Conservation (phyloP, 2,113 vertebrate species). For the Cynoglossus semilaevis region DNA sequence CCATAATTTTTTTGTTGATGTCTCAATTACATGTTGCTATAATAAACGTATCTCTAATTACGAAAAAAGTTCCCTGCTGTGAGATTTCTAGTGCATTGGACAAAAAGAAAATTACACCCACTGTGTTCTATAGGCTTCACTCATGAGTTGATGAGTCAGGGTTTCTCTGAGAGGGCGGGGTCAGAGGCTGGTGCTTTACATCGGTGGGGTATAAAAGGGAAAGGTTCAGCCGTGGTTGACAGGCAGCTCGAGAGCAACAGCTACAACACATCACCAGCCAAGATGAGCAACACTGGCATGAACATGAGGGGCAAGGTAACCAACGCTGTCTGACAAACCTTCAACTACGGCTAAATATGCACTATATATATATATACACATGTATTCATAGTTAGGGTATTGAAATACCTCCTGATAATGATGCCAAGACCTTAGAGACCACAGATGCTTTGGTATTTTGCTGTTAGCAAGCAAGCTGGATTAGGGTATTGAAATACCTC, state of each 20-base stretch:
- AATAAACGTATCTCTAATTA: not conserved
- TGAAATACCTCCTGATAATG: no score
- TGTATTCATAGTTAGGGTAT: no score
- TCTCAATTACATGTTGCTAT: no score
- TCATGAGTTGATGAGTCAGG: conserved; percentile 51
- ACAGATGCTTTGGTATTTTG: no score
- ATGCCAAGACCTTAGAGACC: no score
- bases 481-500: no score
- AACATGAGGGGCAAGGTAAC: conserved; percentile 66
- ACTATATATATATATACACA: no score
- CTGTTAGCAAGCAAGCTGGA: no score
- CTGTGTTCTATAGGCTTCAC: conserved; percentile 40
- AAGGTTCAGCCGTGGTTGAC: conserved; percentile 52
- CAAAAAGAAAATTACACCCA: conserved; percentile 23
- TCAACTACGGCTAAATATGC: no score
- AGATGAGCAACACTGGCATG: conserved; percentile 59
- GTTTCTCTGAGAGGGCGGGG: conserved; percentile 35
- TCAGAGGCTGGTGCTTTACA: conserved; percentile 26
- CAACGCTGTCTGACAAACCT: no score
- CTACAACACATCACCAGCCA: conserved; percentile 33
- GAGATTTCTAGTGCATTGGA: conserved; percentile 14
- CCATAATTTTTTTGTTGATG: no score
- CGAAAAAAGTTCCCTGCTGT: conserved; percentile 41
- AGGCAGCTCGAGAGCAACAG: conserved; percentile 32
- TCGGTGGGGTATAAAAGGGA: conserved; percentile 62